Base-by-base conservation (phyloP, 2,888 invertebrate genomes). In the Xestoiulus laeticollis region DNA sequence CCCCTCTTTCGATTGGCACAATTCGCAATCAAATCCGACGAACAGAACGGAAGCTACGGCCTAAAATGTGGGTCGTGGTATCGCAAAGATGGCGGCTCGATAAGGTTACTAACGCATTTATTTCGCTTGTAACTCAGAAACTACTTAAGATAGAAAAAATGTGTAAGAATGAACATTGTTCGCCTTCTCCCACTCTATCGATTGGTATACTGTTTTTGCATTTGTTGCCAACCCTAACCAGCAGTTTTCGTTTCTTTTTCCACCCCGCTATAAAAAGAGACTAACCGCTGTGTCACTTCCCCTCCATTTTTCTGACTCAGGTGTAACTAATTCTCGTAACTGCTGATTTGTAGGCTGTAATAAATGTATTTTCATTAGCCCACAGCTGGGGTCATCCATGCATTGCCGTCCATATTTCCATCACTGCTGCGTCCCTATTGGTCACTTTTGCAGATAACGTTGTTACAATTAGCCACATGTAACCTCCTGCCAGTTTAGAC, bases 321-420 rank as follows among this genome's bases (percentile, higher is more conserved):
- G 53, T 53, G 53, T 53, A 53, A 53, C 53, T 53, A 53, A 53
- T 53, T 53, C 53, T 53, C 19, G 53, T 53, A 53, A 53, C 53
- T n/a, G n/a, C 53, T 53, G 53, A 53, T 53, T 53, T 53, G 53
- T 53, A 53, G 53, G 1, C 53, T 53, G 19, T 53, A 53, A 53
- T 53, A 53, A 53, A 53, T 53, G 53, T 53, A 53, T 53, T 53
- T 53, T 53, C 53, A 53, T 53, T 53, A 53, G 53, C 53, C 53
- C 53, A 53, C 53, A 53, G 53, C 53, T 53, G 53, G 53, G 53
- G 53, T 53, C 53, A 53, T 53, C 53, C 53, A 53, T 53, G 53
- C 53, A 53, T 53, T 16, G 14, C 19, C 53, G 53, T 53, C 53
- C 53, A n/a, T n/a, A 53, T 53, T 53, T 53, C n/a, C 5, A 5